A percentile compares a stretch with the other conserved stretches of the same genome.
These are phyloP conservation scores for Ciconia nigra DNA, from an alignment of 2,797 vertebrate genomes.

Conservation along the genomic window DNA sequence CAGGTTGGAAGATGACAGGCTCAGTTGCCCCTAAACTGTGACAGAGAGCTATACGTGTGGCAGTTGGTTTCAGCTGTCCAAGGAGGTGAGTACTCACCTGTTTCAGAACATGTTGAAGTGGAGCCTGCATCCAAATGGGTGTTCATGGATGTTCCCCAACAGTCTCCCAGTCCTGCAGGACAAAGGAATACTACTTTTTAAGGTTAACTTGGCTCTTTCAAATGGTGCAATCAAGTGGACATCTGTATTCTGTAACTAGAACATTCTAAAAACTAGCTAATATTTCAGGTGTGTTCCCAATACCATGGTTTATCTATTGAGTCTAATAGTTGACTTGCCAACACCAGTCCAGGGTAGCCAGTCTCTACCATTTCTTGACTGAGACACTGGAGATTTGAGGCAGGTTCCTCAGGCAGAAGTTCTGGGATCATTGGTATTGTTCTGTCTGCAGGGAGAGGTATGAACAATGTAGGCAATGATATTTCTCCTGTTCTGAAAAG, in stretches of 20 bases:
- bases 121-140: neutral
- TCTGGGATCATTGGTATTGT: neutral
- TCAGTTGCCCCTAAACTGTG: neutral
- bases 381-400: neutral
- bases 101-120: neutral
- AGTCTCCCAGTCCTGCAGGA: neutral
- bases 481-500: neutral
- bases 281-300: neutral
- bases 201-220: neutral
- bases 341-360: neutral
- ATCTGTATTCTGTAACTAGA: neutral
- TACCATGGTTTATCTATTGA: neutral
- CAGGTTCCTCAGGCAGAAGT: neutral
- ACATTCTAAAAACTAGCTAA: neutral
- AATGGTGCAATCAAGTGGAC: neutral
- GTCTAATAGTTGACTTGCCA: neutral
- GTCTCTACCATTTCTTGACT: neutral
- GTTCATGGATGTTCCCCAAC: neutral
- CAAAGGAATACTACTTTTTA: neutral
- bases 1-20: neutral
- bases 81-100: neutral
- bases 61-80: neutral
- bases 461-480: neutral
- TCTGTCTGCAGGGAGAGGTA: neutral
- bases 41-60: rapidly evolving